phyloP scores from a whole-genome alignment of 2,113 vertebrate species.

The Bettongia penicillata region DNA sequence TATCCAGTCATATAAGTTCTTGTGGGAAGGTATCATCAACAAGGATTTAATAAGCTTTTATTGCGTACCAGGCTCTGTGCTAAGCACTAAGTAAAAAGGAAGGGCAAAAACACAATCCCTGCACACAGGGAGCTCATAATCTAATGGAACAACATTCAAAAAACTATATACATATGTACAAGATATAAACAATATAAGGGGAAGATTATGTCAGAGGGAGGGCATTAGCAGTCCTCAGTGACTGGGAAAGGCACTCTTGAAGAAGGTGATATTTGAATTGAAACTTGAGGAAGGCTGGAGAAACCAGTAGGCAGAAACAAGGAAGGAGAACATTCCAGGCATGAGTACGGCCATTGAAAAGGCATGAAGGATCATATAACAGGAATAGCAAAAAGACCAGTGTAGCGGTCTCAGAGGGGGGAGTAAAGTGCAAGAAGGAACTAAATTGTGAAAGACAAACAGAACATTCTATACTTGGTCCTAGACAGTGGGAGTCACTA shows the following conservation, averaged over 20 bases:
- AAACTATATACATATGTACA: background rate
- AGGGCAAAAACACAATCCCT: background rate
- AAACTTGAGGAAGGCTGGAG: too few species aligned
- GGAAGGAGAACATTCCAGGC: background rate
- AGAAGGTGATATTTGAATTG: too few species aligned
- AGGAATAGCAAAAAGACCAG: background rate
- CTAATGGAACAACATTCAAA: background rate
- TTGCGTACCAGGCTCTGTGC: background rate
- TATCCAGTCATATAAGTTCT: too few species aligned
- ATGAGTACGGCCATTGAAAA: background rate
- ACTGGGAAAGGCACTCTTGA: background rate
- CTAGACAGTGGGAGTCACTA: background rate
- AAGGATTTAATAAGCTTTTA: background rate
- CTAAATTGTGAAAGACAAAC: background rate
- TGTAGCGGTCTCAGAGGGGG: background rate
- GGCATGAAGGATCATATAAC: background rate
- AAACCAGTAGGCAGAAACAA: background rate
- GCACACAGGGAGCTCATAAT: background rate
- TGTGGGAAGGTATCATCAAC: too few species aligned
- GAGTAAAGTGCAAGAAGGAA: too few species aligned
- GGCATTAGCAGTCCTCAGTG: background rate
- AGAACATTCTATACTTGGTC: background rate
- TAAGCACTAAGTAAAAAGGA: background rate
- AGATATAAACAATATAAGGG: background rate
- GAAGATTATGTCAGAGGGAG: background rate